Percentiles rank a stretch among this genome's conserved stretches.
These are phyloP conservation scores for Ciconia stormi DNA, from an alignment of 2,113 vertebrate genomes.

Conservation along the genomic window DNA sequence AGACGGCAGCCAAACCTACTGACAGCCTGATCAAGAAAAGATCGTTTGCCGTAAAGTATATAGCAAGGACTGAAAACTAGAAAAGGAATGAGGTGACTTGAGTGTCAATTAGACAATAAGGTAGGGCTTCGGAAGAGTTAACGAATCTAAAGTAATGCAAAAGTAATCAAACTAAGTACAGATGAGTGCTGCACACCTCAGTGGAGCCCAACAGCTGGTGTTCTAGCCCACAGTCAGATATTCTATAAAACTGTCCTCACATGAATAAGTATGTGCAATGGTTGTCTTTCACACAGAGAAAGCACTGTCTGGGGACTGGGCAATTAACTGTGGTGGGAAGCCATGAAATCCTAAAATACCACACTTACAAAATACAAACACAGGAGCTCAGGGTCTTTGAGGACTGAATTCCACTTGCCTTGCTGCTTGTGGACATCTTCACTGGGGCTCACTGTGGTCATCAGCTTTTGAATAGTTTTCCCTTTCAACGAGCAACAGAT, in stretches of 20 bases:
- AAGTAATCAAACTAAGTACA: slow-evolving; percentile 59
- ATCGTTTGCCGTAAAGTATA: neutral
- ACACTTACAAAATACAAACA: neutral
- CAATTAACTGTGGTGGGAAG: slow-evolving; percentile 8
- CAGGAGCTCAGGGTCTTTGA: neutral
- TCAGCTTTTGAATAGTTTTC: neutral
- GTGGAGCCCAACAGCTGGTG: slow-evolving; percentile 43
- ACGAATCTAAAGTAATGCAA: slow-evolving; percentile 12
- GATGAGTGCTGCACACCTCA: slow-evolving; percentile 56
- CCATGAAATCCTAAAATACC: neutral
- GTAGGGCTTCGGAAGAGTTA: slow-evolving; percentile 20
- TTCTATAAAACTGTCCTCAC: slow-evolving; percentile 54
- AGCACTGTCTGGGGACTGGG: neutral
- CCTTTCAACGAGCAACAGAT: neutral
- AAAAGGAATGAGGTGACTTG: neutral
- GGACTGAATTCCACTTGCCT: neutral
- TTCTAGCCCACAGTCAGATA: slow-evolving; percentile 39
- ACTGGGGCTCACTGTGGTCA: neutral
- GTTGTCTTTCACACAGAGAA: slow-evolving; percentile 2
- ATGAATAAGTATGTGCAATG: slow-evolving; percentile 39
- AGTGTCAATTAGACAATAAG: neutral
- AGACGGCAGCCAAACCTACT: neutral
- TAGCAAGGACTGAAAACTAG: neutral
- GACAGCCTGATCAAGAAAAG: neutral
- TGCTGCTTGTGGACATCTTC: neutral